Evolutionary conservation across 2,797 vertebrate genomes (phyloP).

Genomic region (Apogon hyalosoma): DNA sequence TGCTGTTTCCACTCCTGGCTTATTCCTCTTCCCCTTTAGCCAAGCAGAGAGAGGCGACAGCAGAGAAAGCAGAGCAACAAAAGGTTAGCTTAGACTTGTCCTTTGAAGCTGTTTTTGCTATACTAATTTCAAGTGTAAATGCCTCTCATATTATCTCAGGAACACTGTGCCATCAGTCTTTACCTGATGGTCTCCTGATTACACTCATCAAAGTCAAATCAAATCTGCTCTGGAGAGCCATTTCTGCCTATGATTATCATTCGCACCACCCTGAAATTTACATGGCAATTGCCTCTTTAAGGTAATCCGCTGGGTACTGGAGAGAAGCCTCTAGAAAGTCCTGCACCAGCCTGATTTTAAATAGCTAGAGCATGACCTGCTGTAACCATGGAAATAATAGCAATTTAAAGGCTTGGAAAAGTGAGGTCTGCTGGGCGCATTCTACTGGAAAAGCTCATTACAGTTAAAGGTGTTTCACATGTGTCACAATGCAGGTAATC

Average conservation of each 20-base stretch:
- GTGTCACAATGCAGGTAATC: constrained; percentile 73
- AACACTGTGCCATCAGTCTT: constrained; percentile 65
- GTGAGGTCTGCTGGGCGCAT: constrained; percentile 46
- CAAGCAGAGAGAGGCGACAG: constrained; percentile 48
- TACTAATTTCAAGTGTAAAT: constrained; percentile 65
- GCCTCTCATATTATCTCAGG: constrained; percentile 71
- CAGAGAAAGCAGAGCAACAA: constrained; percentile 73
- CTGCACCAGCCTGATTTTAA: constrained; percentile 68
- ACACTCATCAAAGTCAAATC: constrained; percentile 83
- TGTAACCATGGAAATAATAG: constrained; percentile 80
- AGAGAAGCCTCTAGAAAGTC: constrained; percentile 69
- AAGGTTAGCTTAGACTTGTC: constrained; percentile 73
- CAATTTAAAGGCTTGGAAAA: constrained; percentile 65
- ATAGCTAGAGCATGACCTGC: constrained; percentile 71
- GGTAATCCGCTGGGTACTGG: constrained; percentile 63
- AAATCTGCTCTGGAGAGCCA: constrained; percentile 74
- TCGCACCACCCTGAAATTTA: constrained; percentile 79
- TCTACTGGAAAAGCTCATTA: constrained; percentile 77
- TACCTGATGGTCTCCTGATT: constrained; percentile 78
- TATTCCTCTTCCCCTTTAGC: constrained; percentile 86
- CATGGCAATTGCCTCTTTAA: constrained; percentile 80
- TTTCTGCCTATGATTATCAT: constrained; percentile 77
- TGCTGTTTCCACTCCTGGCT: constrained; percentile 85
- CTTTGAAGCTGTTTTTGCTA: constrained; percentile 62
- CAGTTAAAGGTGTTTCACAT: constrained; percentile 68